Evolutionary conservation across 2,888 invertebrate genomes (phyloP).

Genomic region (Adineta ricciae): DNA sequence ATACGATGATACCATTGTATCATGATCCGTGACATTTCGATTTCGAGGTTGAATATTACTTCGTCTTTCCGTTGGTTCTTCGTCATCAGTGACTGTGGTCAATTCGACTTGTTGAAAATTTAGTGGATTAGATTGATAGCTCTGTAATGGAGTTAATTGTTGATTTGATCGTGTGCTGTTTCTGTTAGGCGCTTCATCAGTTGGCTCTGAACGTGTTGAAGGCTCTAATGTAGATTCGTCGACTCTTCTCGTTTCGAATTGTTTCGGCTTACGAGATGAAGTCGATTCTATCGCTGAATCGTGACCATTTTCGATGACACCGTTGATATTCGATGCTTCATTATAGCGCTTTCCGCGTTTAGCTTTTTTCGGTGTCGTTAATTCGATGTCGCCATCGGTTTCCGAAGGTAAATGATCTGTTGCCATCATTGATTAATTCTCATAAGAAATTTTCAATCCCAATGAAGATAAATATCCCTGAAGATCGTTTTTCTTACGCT

Average conservation of each 20-base stretch:
- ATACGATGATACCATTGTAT: neutral
- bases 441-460: neutral
- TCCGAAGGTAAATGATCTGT: neutral
- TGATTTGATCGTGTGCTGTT: neutral
- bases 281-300: neutral
- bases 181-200: neutral
- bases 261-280: neutral
- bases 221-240: neutral
- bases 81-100: neutral
- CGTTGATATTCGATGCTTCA: neutral
- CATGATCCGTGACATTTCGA: neutral
- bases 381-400: neutral
- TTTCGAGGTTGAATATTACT: neutral
- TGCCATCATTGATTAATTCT: neutral
- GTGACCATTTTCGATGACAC: neutral
- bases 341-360: neutral
- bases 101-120: neutral
- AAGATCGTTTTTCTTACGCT: neutral
- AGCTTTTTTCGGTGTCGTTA: neutral
- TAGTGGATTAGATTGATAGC: neutral
- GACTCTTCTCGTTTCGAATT: neutral
- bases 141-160: neutral
- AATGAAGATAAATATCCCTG: neutral
- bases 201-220: neutral
- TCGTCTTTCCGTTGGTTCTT: neutral